These are phyloP conservation scores for Torymus auratus DNA, from an alignment of 2,888 invertebrate genomes.

Conservation along the genomic window DNA sequence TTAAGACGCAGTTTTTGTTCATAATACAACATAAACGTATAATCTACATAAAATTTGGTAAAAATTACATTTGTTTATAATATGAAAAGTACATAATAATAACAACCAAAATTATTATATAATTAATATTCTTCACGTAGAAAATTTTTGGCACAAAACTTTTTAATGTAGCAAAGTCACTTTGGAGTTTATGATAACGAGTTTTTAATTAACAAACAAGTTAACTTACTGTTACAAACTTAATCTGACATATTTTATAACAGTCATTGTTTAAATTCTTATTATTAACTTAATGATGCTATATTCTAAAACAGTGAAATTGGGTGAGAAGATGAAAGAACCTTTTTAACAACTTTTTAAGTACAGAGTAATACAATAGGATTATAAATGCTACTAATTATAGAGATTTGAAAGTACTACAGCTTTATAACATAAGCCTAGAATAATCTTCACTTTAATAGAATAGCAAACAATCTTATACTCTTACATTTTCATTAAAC, in stretches of 20 bases:
- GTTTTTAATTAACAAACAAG: slow-evolving; percentile 50
- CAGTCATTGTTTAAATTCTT: slow-evolving; percentile 43
- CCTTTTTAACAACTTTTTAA: slow-evolving; percentile 49
- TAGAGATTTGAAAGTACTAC: slow-evolving; percentile 55
- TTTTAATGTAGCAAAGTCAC: slow-evolving; percentile 45
- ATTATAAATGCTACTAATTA: slow-evolving; percentile 48
- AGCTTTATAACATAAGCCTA: slow-evolving; percentile 40
- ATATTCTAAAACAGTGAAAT: slow-evolving; percentile 50
- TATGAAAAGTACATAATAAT: slow-evolving; percentile 30
- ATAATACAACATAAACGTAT: slow-evolving; percentile 44
- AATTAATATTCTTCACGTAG: slow-evolving; percentile 29
- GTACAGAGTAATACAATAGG: slow-evolving; percentile 57
- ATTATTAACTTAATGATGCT: slow-evolving; percentile 47
- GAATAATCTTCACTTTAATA: slow-evolving; percentile 28
- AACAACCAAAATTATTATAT: slow-evolving; percentile 37
- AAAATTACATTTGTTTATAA: slow-evolving; percentile 45
- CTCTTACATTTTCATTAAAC: slow-evolving; percentile 22
- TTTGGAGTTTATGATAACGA: slow-evolving; percentile 41
- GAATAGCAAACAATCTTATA: slow-evolving; percentile 17
- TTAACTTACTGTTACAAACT: slow-evolving; percentile 50
- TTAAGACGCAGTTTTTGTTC: slow-evolving; percentile 18
- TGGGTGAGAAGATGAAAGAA: slow-evolving; percentile 47
- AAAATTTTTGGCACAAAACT: slow-evolving; percentile 56
- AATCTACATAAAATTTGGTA: slow-evolving; percentile 42
- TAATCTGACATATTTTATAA: slow-evolving; percentile 50